phyloP scores from a whole-genome alignment of 35 echinoderm and acorn worm genomes.

The Ptychodera flava region DNA sequence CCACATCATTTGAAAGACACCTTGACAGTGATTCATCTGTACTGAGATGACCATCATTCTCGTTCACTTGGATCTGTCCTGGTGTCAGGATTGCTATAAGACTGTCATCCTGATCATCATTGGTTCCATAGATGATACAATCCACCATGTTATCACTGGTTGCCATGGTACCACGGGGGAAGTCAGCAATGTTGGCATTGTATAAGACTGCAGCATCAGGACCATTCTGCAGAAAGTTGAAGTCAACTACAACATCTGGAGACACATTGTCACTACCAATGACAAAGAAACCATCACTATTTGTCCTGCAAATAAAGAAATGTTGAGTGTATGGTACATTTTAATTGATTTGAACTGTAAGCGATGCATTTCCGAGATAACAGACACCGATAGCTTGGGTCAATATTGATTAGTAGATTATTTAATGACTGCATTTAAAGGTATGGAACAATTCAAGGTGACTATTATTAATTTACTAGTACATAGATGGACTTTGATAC shows the following conservation, averaged over 20 bases:
- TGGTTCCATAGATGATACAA: conserved; percentile 43
- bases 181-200: conserved; percentile 16
- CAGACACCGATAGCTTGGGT: too few relatives aligned
- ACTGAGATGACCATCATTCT: conserved; percentile 16
- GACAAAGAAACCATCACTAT: conserved; percentile 58
- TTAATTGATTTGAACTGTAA: too few relatives aligned
- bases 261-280: conserved; percentile 46
- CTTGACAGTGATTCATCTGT: conserved; percentile 58
- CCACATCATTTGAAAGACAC: conserved; percentile 50
- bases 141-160: conserved; percentile 44
- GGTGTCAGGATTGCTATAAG: conserved; percentile 58
- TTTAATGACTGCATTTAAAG: too few relatives aligned
- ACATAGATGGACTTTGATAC: too few relatives aligned
- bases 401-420: too few relatives aligned
- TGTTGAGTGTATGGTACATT: too few relatives aligned
- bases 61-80: conserved; percentile 53
- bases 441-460: too few relatives aligned
- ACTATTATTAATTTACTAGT: too few relatives aligned
- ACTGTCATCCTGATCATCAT: conserved; percentile 14
- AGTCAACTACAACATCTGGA: not conserved
- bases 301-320: conserved; percentile 51
- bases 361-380: too few relatives aligned
- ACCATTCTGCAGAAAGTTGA: conserved; percentile 66
- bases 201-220: conserved; percentile 83
- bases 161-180: conserved; percentile 50